Conservation (phyloP, 2,797 vertebrate genomes). For the Arvicola amphibius region DNA sequence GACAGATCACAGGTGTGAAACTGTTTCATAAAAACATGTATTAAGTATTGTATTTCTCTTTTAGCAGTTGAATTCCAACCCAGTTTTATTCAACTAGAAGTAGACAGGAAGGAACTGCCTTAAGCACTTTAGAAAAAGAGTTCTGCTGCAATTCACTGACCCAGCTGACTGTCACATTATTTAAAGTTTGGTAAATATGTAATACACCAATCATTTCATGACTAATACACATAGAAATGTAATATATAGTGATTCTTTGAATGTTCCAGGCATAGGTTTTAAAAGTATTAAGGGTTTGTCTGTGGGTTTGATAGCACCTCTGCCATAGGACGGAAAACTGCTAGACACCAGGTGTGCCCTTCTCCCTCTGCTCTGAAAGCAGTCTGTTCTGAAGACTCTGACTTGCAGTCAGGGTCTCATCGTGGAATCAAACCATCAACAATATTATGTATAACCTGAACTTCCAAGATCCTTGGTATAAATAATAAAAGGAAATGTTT, state of each 20-base stretch:
- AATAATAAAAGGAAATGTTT: constrained; percentile 67
- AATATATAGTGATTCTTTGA: constrained; percentile 42
- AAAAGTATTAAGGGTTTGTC: constrained; percentile 25
- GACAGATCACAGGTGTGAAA: background rate
- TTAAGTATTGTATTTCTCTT: constrained; percentile 78
- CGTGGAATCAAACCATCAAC: constrained; percentile 68
- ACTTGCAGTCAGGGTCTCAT: constrained; percentile 44
- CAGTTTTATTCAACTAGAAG: constrained; percentile 80
- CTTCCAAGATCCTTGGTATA: constrained; percentile 56
- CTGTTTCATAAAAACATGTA: constrained; percentile 58
- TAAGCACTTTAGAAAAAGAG: constrained; percentile 87
- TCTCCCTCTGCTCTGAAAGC: background rate
- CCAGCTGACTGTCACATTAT: constrained; percentile 66
- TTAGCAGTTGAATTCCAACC: constrained; percentile 79
- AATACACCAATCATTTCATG: constrained; percentile 60
- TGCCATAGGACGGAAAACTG: constrained; percentile 23
- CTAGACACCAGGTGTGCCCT: background rate
- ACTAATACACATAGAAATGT: constrained; percentile 58
- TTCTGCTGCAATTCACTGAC: constrained; percentile 65
- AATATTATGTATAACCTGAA: constrained; percentile 63
- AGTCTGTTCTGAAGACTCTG: background rate
- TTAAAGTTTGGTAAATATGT: constrained; percentile 72
- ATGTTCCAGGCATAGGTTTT: constrained; percentile 27
- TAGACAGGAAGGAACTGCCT: constrained; percentile 83
- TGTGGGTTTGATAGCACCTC: constrained; percentile 29